phyloP scores from a whole-genome alignment of 2,797 vertebrate species.

The Chrysocyon brachyurus region DNA sequence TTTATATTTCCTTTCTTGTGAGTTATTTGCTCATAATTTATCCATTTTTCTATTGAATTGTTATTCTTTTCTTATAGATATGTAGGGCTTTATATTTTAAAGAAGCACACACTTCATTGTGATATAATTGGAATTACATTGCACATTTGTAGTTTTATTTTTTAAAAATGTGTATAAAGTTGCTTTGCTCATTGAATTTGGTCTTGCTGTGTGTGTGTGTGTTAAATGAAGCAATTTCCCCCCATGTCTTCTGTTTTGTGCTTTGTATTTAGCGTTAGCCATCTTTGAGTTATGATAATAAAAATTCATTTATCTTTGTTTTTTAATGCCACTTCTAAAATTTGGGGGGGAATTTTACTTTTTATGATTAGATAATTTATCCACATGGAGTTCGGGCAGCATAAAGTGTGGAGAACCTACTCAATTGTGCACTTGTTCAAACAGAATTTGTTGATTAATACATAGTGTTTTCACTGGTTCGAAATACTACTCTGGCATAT shows the following conservation, averaged over 20 bases:
- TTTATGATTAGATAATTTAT: background rate
- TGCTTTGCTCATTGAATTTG: background rate
- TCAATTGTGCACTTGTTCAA: background rate
- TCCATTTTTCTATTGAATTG: background rate
- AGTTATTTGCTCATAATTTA: conserved; percentile 34
- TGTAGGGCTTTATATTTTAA: background rate
- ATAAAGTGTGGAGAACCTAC: background rate
- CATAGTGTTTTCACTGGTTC: background rate
- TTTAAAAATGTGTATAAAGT: background rate
- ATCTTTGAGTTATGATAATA: conserved; percentile 27
- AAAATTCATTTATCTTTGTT: background rate
- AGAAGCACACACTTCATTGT: background rate
- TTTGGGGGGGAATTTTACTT: no score
- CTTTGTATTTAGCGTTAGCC: background rate
- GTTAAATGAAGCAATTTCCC: background rate
- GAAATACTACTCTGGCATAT: background rate
- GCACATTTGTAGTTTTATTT: background rate
- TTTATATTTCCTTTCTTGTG: conserved; percentile 46
- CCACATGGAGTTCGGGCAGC: background rate
- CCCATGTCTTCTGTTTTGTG: background rate
- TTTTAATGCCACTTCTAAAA: background rate
- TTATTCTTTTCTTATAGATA: background rate
- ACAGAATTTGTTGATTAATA: background rate
- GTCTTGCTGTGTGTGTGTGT: background rate
- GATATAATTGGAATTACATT: background rate